Base-by-base conservation (phyloP, 2,888 invertebrate species). In the Hydropsyche betteni region DNA sequence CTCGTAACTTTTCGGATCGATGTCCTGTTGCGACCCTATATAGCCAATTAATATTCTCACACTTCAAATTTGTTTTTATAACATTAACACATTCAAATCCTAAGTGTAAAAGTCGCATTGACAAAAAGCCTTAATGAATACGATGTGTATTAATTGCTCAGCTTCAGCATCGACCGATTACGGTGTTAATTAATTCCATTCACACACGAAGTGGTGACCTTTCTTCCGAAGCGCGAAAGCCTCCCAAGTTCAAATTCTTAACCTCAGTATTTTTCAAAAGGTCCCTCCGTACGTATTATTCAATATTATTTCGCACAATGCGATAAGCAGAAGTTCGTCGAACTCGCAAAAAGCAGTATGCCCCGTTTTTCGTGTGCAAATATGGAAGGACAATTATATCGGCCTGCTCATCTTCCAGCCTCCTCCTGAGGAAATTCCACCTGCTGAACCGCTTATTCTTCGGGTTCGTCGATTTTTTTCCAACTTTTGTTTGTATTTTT, bases 131-230 rank as follows among this genome's bases (percentile, higher is more conserved):
- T 14, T 55, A 55, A 3, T 55, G 16, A 55, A 3, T 4, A 55
- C 16, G n/a, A 55, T 55, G 14, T n/a, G 16, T 55, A 55, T 24
- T 58, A 24, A 58, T 58, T 58, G 58, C 24, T 36, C 64, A 3
- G 4, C 64, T 24, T 64, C 44, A 44, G 7, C 6, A 44, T 44
- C 44, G 44, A 8, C 44, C n/a, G 64, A 64, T 64, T 64, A 64
- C 34, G 34, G 34, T 64, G 64, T 36, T 64, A 64, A 64, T 64
- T 64, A 64, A 64, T 64, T 64, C 64, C 34, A 64, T 64, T 64
- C 64, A 64, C 64, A 64, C 64, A 33, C 34, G n/a, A 36, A 16
- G 16, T 16, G n/a, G 36, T 36, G 64, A n/a, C 4, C 64, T 12
- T 64, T 33, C 36, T 33, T 44, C 44, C 36, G 24, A 36, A n/a